Evolutionary conservation across 2,888 invertebrate genomes (phyloP).

Genomic region (Oligia fasciuncula): DNA sequence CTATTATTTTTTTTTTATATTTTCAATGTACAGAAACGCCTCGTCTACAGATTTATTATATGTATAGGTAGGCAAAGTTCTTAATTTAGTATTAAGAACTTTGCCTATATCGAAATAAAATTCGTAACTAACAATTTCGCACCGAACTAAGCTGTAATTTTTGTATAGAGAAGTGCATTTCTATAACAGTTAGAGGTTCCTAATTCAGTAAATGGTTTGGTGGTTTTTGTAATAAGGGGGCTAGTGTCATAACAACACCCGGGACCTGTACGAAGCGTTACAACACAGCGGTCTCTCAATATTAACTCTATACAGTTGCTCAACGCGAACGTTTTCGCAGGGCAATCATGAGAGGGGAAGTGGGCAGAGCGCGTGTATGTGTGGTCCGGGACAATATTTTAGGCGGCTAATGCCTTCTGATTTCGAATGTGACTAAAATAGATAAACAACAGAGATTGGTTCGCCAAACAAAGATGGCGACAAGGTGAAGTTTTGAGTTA

Average conservation of each 20-base stretch:
- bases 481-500: neutral
- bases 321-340: neutral
- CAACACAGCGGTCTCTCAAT: neutral
- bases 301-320: neutral
- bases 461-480: neutral
- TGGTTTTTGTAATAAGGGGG: too few relatives aligned
- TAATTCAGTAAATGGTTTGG: too few relatives aligned
- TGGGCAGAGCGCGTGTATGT: neutral
- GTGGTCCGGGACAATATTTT: neutral
- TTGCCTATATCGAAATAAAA: too few relatives aligned
- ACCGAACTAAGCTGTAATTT: too few relatives aligned
- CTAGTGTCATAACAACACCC: neutral
- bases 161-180: too few relatives aligned
- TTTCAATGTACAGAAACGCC: too few relatives aligned
- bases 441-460: neutral
- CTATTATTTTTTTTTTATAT: too few relatives aligned
- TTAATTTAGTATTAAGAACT: too few relatives aligned
- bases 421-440: neutral
- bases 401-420: neutral
- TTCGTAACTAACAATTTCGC: too few relatives aligned
- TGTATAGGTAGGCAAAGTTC: too few relatives aligned
- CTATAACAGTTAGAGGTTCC: too few relatives aligned
- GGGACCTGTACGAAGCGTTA: neutral
- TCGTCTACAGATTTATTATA: too few relatives aligned
- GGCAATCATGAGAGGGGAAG: neutral